These are phyloP conservation scores for Cottus gobio DNA, from an alignment of 2,113 vertebrate genomes.

Conservation along the genomic window DNA sequence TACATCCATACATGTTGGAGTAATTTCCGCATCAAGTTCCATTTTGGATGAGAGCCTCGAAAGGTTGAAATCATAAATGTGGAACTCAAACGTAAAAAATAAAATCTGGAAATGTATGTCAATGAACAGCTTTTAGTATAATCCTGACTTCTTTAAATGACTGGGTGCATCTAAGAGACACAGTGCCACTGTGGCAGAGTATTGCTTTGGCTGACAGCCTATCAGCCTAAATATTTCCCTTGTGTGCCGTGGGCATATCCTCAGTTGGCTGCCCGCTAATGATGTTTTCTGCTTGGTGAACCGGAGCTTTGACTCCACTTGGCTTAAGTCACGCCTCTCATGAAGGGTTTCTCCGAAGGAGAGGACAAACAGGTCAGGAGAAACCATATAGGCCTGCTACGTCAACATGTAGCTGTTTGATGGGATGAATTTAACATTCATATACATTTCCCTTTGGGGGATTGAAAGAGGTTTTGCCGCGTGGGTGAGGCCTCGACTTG, in stretches of 20 bases:
- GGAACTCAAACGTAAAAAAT: background rate
- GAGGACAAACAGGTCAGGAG: background rate
- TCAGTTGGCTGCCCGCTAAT: conserved; percentile 48
- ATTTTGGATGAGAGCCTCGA: background rate
- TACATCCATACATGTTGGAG: background rate
- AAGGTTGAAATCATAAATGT: background rate
- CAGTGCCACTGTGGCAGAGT: conserved; percentile 1
- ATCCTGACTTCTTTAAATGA: conserved; percentile 13
- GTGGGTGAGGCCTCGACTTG: conserved; percentile 15
- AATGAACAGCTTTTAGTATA: background rate
- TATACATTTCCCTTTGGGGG: conserved; percentile 1
- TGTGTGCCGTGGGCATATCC: conserved; percentile 49
- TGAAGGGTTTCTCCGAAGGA: background rate
- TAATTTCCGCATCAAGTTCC: background rate
- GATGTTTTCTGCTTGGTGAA: conserved; percentile 58
- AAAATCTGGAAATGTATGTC: background rate
- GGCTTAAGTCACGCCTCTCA: conserved; percentile 23
- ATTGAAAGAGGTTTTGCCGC: conserved; percentile 4
- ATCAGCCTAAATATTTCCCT: conserved; percentile 52
- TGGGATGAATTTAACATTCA: conserved; percentile 3
- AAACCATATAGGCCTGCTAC: background rate
- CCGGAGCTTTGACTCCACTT: conserved; percentile 24
- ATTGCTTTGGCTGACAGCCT: conserved; percentile 12
- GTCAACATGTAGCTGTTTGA: background rate
- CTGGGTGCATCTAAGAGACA: background rate